Base-by-base conservation (phyloP, 2,888 invertebrate species). In the Dolichopus griseipennis region DNA sequence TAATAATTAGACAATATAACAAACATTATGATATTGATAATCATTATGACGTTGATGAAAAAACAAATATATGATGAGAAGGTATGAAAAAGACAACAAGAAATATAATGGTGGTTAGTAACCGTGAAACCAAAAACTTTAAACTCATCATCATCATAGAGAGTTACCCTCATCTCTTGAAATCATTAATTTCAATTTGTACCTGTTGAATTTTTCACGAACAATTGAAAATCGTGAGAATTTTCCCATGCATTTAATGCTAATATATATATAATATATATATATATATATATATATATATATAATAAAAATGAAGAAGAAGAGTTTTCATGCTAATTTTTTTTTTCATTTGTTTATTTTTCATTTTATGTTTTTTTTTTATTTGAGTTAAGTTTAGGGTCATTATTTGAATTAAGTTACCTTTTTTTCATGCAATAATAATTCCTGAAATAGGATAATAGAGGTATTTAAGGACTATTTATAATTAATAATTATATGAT, bases 101-200 rank as follows among this genome's bases (percentile, higher is more conserved):
- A 52, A 12, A 52, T 4, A 52, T 15, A 52, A 52, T 52, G 65
- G 68, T 74, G 74, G 63, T 72, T 71, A 74, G 67, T 69, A 70
- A 72, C 73, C 74, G 72, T 74, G 74, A 74, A 74, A 74, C 74
- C 73, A 72, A 71, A n/a, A 72, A 72, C 69, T 69, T 71, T 65
- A 68, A n/a, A 34, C 72, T 67, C 72, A 73, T 71, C 68, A 68
- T 63, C n/a, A n/a, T n/a, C n/a, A n/a, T n/a, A n/a, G n/a, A 66
- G 66, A 37, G 22, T 43, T 67, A 68, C 67, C 64, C 68, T 69
- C 67, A 65, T 65, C 66, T 65, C 66, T 27, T 67, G 27, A 27
- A 61, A 27, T 63, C 43, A 33, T 67, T 65, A 62, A 34, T 61
- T 20, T 15, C 20, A 61, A 41, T 34, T 70, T 70, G 33, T 69